Percentiles rank a stretch among this genome's conserved stretches.
phyloP scores from a whole-genome alignment of 2,888 invertebrate species.

The Pantelozetes paolii region DNA sequence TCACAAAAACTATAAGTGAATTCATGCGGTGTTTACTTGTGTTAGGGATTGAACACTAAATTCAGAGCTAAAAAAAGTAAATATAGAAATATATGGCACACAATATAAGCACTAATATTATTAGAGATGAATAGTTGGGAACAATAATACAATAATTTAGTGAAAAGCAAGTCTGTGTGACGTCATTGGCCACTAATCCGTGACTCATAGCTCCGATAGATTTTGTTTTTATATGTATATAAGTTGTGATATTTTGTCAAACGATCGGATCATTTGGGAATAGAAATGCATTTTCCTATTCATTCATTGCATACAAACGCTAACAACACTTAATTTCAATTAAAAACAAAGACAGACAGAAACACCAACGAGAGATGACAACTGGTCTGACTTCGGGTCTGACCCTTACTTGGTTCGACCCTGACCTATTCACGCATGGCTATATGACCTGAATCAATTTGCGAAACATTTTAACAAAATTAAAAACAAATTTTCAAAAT shows the following conservation, averaged over 20 bases:
- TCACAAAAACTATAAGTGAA: conserved; percentile 4
- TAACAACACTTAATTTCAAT: background rate
- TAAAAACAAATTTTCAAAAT: too few species aligned
- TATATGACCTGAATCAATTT: too few species aligned
- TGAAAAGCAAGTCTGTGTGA: conserved; percentile 24
- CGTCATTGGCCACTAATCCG: conserved; percentile 36
- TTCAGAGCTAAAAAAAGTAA: conserved; percentile 21
- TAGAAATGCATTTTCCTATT: conserved; percentile 24
- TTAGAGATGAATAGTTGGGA: conserved; percentile 29
- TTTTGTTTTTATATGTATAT: background rate
- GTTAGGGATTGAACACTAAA: background rate
- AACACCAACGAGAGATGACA: too few species aligned
- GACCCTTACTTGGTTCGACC: too few species aligned
- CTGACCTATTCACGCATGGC: too few species aligned
- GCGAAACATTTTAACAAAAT: too few species aligned
- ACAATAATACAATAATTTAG: conserved; percentile 26
- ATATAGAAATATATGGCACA: background rate
- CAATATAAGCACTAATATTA: conserved; percentile 30
- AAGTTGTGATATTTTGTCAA: conserved; percentile 31
- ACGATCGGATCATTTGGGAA: conserved; percentile 32
- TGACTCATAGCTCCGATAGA: conserved; percentile 31
- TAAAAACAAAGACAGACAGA: background rate
- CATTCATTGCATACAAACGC: background rate
- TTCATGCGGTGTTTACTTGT: conserved; percentile 23
- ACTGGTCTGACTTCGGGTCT: too few species aligned